Percentiles rank a stretch among this genome's conserved stretches.
phyloP scores from a whole-genome alignment of 1,140 invertebrate species.

The Cepaea nemoralis region DNA sequence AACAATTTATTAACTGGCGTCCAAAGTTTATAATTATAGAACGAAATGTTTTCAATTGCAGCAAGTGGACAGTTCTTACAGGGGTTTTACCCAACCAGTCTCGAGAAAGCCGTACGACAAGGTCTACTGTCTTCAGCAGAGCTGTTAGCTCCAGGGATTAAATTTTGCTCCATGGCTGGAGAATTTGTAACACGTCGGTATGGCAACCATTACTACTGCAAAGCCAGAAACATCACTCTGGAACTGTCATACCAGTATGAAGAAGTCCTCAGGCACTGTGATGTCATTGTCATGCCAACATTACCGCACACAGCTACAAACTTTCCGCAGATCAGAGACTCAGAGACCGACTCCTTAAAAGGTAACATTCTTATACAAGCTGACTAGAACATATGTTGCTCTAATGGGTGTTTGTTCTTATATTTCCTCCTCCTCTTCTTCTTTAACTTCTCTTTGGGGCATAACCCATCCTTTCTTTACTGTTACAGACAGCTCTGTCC shows the following conservation, averaged over 20 bases:
- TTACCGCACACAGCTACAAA: constrained; percentile 47
- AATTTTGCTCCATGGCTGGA: constrained; percentile 31
- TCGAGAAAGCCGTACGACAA: constrained; percentile 41
- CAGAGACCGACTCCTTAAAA: neutral
- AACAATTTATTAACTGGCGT: too few species aligned
- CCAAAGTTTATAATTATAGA: too few species aligned
- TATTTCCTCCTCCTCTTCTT: too few species aligned
- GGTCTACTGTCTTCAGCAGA: constrained; percentile 24
- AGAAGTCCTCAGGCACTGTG: constrained; percentile 50
- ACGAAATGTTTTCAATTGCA: neutral
- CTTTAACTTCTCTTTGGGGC: too few species aligned
- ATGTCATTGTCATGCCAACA: constrained; percentile 62
- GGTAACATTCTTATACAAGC: too few species aligned
- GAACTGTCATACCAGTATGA: constrained; percentile 51
- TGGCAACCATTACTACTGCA: constrained; percentile 51
- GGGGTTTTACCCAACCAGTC: constrained; percentile 39
- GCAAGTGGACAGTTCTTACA: constrained; percentile 24
- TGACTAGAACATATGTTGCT: too few species aligned
- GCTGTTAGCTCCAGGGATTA: constrained; percentile 41
- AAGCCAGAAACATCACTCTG: constrained; percentile 50
- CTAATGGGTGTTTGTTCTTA: too few species aligned
- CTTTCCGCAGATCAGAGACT: constrained; percentile 37
- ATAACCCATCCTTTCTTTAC: too few species aligned
- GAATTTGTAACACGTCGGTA: constrained; percentile 50
- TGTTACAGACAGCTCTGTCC: too few species aligned